Evolutionary conservation across 2,113 vertebrate species (phyloP), one percentile per base, ranked within the genome.

Genomic region (Nycticebus coucang): DNA sequence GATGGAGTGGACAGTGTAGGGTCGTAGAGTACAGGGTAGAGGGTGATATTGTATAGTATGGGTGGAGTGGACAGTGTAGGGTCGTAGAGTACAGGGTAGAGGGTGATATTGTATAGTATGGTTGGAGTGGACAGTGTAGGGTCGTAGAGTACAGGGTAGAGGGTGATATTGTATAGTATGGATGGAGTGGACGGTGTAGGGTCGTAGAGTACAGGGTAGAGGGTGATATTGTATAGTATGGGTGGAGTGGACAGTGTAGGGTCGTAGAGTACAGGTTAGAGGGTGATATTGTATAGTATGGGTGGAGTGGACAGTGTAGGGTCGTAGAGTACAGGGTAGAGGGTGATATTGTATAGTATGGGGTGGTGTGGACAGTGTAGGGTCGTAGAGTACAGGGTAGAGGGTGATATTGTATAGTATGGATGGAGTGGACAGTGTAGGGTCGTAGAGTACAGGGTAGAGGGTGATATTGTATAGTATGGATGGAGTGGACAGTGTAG

Each of bases 401-500:
- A 21, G 69, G 35, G 21, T 66, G 26, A 30, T 69, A 35, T 19
- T 18, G 68, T n/a, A 19, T 12, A 19, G 68, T 18, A 9, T 26
- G 14, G 37, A 74, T 12, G 41, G 41, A 41, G 41, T 5, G 41
- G 3, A 41, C 41, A 5, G 41, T 41, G 41, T 41, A 41, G 41
- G 41, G 41, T 41, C 41, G 5, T 26, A 24, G 71, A 45, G 26
- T 22, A 26, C 26, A 28, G 13, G 2, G 41, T 35, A 15, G 41
- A 1, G 3, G 14, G 24, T 13, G 1, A 22, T 10, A 21, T 21
- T 6, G 71, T 33, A 22, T 33, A 3, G 0, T 53, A 21, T 55
- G 21, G 75, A 11, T 45, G 11, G 28, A 19, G 33, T 33, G n/a
- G 53, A 11, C 6, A 60, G 30, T 79, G 7, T 30, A 84, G 24